phyloP scores from a whole-genome alignment of 1,140 invertebrate genomes.

The Pseudomyrmex gracilis region DNA sequence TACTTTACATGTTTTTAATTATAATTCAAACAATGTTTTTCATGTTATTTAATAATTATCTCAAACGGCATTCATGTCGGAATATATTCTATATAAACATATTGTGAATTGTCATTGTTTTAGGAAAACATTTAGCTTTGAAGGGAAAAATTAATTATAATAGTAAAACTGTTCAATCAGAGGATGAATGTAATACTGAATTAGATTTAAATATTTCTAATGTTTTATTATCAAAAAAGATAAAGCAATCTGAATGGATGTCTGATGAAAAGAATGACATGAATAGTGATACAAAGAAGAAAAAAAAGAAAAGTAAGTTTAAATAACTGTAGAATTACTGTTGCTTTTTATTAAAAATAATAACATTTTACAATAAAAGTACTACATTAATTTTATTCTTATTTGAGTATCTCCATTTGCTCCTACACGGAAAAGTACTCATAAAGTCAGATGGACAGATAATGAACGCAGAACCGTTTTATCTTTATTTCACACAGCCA shows the following conservation, averaged over 20 bases:
- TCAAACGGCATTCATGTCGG: too few relatives aligned
- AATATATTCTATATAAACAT: background rate
- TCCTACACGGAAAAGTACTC: background rate
- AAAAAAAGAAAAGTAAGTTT: conserved; percentile 10
- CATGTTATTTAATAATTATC: too few relatives aligned
- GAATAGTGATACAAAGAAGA: background rate
- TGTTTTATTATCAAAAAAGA: background rate
- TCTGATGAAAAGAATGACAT: background rate
- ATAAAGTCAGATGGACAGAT: conserved; percentile 3
- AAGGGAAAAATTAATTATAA: background rate
- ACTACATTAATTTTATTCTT: background rate
- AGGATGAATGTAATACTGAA: background rate
- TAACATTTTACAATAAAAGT: background rate
- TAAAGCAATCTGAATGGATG: background rate
- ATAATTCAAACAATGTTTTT: too few relatives aligned
- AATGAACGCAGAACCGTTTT: conserved; percentile 13
- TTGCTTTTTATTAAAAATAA: background rate
- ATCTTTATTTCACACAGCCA: background rate
- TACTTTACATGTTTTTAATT: too few relatives aligned
- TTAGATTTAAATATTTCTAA: background rate
- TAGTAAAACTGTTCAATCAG: background rate
- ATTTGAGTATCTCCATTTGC: conserved; percentile 18
- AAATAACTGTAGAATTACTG: background rate
- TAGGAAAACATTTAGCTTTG: background rate
- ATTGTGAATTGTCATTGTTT: background rate